phyloP scores from a whole-genome alignment of 1,140 invertebrate species.

The Apolygus lucorum region DNA sequence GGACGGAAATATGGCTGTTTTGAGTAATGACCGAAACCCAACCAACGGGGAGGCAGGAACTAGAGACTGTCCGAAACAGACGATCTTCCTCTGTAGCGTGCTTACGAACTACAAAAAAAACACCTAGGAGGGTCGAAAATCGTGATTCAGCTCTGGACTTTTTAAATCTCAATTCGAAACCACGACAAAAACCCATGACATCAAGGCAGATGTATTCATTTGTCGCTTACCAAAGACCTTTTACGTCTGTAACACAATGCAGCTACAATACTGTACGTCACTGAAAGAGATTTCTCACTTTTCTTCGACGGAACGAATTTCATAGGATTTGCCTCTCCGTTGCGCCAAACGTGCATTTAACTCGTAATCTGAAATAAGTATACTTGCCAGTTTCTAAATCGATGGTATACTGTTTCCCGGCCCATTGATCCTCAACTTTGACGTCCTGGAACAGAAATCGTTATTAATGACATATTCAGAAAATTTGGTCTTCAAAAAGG shows the following conservation, averaged over 20 bases:
- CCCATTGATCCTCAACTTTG: constrained; percentile 53
- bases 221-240: no score
- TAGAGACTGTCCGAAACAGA: not conserved
- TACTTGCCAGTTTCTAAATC: constrained; percentile 80
- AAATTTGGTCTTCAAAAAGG: no score
- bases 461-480: no score
- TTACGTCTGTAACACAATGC: no score
- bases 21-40: constrained; percentile 26
- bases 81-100: no score
- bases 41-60: not conserved
- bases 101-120: not conserved
- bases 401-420: constrained; percentile 66
- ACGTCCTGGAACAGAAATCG: constrained; percentile 25
- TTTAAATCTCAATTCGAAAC: constrained; percentile 27
- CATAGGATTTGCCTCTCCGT: no score
- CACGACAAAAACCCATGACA: not conserved
- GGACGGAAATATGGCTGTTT: constrained; percentile 26
- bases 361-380: no score
- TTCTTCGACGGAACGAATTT: no score
- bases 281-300: no score
- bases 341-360: no score
- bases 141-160: no score
- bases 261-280: no score
- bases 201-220: constrained; percentile 9
- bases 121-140: not conserved